Conservation (phyloP, 2,113 vertebrate genomes). For the Atrichornis clamosus region DNA sequence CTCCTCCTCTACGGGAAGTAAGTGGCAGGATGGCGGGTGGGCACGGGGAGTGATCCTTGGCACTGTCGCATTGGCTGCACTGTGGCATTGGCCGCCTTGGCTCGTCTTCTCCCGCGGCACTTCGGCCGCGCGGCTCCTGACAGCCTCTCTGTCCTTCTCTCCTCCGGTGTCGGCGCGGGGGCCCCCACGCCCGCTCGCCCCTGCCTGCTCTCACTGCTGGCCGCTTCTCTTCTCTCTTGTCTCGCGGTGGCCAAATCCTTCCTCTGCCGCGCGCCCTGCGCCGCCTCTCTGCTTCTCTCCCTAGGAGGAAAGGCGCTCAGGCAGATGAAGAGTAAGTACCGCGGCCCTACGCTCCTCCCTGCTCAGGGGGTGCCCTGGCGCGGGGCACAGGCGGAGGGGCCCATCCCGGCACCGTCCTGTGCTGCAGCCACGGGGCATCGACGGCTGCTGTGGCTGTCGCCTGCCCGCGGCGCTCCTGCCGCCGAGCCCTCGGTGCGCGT, state of each 20-base stretch:
- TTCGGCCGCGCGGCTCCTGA: neutral
- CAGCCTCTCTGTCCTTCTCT: slow-evolving; percentile 37
- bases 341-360: neutral
- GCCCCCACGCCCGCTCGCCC: neutral
- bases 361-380: neutral
- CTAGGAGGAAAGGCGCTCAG: slow-evolving; percentile 79
- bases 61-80: neutral
- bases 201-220: slow-evolving; percentile 49
- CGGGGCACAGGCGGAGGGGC: neutral
- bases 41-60: neutral
- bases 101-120: neutral
- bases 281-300: slow-evolving; percentile 54
- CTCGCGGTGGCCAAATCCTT: slow-evolving; percentile 54
- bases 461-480: neutral
- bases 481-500: neutral
- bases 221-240: slow-evolving; percentile 56
- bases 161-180: slow-evolving; percentile 16
- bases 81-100: neutral
- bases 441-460: fast-evolving
- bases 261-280: slow-evolving; percentile 51
- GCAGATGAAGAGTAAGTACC: slow-evolving; percentile 90
- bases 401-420: fast-evolving
- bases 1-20: slow-evolving; percentile 93
- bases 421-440: neutral
- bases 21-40: slow-evolving; percentile 61